These are phyloP conservation scores for Tortrix viridana DNA, from an alignment of 2,888 invertebrate genomes.

Conservation along the genomic window DNA sequence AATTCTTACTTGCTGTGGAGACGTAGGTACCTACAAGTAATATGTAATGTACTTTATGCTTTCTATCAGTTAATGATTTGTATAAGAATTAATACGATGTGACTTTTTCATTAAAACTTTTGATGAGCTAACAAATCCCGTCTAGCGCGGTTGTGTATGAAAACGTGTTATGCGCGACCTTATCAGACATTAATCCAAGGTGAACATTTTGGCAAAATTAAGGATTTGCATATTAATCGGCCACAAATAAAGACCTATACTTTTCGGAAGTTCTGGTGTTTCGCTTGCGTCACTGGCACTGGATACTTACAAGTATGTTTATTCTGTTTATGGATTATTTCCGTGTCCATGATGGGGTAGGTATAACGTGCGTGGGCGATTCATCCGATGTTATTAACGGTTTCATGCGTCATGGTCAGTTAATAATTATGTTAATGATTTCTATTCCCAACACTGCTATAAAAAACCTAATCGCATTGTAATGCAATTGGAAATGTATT, in stretches of 20 bases:
- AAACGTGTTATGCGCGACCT: slow-evolving; percentile 8
- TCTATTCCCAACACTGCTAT: no score
- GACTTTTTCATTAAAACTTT: slow-evolving; percentile 6
- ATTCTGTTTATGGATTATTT: slow-evolving; percentile 33
- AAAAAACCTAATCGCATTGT: background rate
- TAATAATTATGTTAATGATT: no score
- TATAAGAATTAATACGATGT: no score
- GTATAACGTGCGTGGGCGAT: slow-evolving; percentile 11
- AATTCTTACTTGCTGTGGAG: no score
- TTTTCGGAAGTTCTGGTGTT: slow-evolving; percentile 5
- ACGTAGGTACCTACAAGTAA: no score
- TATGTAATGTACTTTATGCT: no score
- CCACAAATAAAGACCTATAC: background rate
- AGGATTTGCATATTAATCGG: slow-evolving; percentile 12
- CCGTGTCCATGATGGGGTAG: background rate
- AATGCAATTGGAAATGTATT: background rate
- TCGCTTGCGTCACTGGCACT: slow-evolving; percentile 26
- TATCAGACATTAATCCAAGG: slow-evolving; percentile 8
- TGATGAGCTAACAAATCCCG: no score
- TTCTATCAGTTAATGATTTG: no score
- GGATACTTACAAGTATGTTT: slow-evolving; percentile 33
- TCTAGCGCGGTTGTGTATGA: no score
- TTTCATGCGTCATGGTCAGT: slow-evolving; percentile 18
- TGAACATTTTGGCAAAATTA: background rate
- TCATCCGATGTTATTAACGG: slow-evolving; percentile 12